Conservation (phyloP, 2,888 invertebrate genomes). For the Aethes cnicana region DNA sequence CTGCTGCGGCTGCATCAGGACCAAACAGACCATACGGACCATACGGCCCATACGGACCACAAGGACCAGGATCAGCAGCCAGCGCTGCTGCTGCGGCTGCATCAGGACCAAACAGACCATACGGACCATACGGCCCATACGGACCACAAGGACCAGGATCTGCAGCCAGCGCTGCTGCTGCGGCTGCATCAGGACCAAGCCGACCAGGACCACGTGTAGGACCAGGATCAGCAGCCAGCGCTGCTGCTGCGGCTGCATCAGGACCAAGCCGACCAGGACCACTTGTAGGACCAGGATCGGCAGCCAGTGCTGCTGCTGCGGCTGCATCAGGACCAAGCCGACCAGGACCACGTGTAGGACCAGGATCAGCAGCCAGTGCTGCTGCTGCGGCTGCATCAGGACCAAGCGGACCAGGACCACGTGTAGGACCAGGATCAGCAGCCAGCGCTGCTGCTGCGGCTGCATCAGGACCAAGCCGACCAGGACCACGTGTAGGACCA, state of each 20-base stretch:
- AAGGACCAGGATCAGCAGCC: conserved; percentile 22
- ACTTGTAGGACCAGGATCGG: background rate
- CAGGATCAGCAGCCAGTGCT: conserved; percentile 4
- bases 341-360: background rate
- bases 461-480: conserved; percentile 19
- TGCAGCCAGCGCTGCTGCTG: too few relatives aligned
- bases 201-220: too few relatives aligned
- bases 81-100: conserved; percentile 19
- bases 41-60: too few relatives aligned
- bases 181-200: too few relatives aligned
- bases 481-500: background rate
- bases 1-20: too few relatives aligned
- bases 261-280: too few relatives aligned
- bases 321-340: too few relatives aligned
- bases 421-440: conserved; percentile 15
- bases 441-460: conserved; percentile 3
- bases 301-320: background rate
- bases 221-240: background rate
- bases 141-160: too few relatives aligned
- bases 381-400: too few relatives aligned
- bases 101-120: background rate
- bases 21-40: too few relatives aligned
- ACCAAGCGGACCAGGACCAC: conserved; percentile 13
- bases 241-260: too few relatives aligned
- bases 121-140: background rate